Conservation (phyloP, 2,797 vertebrate genomes). For the Rhyacichthys aspro region DNA sequence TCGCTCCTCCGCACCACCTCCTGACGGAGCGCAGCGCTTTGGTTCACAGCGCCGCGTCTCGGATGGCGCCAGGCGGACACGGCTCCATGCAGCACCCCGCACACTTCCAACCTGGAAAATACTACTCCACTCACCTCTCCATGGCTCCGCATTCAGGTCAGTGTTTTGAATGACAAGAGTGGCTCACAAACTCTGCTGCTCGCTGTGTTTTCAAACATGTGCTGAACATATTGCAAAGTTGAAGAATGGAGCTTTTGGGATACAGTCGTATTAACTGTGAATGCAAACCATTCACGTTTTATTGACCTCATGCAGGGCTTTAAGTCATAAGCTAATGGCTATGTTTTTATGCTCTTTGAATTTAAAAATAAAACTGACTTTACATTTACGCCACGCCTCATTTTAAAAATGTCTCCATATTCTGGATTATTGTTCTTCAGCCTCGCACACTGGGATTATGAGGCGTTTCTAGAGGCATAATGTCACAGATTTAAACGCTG, state of each 20-base stretch:
- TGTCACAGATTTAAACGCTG: conserved; percentile 61
- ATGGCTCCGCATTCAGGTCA: conserved; percentile 95
- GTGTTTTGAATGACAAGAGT: conserved; percentile 51
- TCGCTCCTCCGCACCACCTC: conserved; percentile 92
- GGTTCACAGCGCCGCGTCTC: conserved; percentile 87
- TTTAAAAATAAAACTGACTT: background rate
- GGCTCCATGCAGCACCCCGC: conserved; percentile 86
- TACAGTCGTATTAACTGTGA: conserved; percentile 52
- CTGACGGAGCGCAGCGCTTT: conserved; percentile 89
- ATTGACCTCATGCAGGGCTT: background rate
- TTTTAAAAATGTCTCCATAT: conserved; percentile 13
- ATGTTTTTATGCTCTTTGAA: too few species aligned
- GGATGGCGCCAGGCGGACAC: conserved; percentile 85
- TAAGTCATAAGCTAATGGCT: too few species aligned
- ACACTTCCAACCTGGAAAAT: conserved; percentile 93
- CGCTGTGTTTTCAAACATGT: conserved; percentile 45
- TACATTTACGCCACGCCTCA: conserved; percentile 15
- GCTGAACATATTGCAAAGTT: conserved; percentile 57
- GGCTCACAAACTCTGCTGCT: conserved; percentile 2
- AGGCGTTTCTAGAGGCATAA: conserved; percentile 49
- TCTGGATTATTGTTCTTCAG: conserved; percentile 36
- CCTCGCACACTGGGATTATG: conserved; percentile 40
- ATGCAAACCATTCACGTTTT: conserved; percentile 55
- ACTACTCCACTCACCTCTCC: conserved; percentile 90
- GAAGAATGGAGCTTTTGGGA: conserved; percentile 34